These are phyloP conservation scores for Selenia dentaria DNA, from an alignment of 2,888 invertebrate genomes.

Conservation along the genomic window DNA sequence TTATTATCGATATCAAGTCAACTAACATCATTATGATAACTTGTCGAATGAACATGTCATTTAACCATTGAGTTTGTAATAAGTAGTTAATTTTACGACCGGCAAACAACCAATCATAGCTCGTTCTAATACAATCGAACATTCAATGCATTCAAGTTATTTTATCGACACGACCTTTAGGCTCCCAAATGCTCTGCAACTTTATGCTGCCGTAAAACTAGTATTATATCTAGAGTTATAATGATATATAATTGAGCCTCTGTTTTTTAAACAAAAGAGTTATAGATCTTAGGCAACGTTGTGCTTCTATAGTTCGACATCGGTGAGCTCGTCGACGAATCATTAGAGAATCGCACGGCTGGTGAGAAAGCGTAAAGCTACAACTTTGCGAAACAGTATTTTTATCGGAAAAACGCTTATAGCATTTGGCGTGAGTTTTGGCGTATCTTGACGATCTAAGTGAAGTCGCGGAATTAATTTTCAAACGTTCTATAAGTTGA, in stretches of 20 bases:
- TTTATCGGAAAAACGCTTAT: too few species aligned
- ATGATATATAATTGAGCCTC: conserved; percentile 3
- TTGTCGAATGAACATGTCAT: conserved; percentile 30
- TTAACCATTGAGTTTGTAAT: conserved; percentile 33
- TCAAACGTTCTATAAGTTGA: too few species aligned
- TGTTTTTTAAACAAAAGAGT: not conserved
- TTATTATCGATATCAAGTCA: not conserved
- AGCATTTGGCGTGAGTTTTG: too few species aligned
- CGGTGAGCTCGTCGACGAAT: too few species aligned
- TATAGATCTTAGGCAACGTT: too few species aligned
- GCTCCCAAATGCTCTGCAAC: conserved; percentile 6
- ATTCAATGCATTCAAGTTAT: conserved; percentile 28
- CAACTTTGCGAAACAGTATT: too few species aligned
- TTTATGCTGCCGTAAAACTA: conserved; percentile 27
- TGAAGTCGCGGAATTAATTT: too few species aligned
- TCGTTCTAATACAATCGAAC: conserved; percentile 12
- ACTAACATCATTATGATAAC: conserved; percentile 2
- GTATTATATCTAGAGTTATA: too few species aligned
- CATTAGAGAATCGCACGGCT: too few species aligned
- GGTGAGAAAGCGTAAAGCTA: too few species aligned
- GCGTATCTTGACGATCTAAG: too few species aligned
- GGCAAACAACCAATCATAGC: conserved; percentile 29
- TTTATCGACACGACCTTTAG: conserved; percentile 30
- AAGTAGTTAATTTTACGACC: conserved; percentile 34
- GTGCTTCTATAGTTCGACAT: too few species aligned